Evolutionary conservation across 2,113 vertebrate genomes (phyloP).

Genomic region (Lethenteron camtschaticum): DNA sequence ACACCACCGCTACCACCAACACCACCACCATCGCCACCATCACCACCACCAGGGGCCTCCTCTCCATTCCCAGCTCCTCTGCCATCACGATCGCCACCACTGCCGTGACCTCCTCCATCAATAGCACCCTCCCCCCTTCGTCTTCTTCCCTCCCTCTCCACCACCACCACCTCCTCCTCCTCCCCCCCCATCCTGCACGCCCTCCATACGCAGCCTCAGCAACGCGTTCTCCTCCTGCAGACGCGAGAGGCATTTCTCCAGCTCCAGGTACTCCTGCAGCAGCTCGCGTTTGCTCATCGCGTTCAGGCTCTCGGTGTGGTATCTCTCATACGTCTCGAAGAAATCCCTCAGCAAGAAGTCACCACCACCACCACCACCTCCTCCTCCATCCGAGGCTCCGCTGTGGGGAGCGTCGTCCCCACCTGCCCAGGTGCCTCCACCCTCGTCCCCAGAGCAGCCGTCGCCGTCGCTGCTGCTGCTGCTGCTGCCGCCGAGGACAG

Average conservation of each 20-base stretch:
- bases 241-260: background rate
- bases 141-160: no score
- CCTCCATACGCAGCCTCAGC: background rate
- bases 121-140: no score
- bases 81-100: no score
- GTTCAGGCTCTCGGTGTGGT: constrained; percentile 4
- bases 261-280: constrained; percentile 1
- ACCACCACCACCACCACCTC: background rate
- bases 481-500: constrained; percentile 35
- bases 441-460: background rate
- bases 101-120: no score
- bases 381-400: background rate
- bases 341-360: constrained; percentile 4
- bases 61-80: no score
- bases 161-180: no score
- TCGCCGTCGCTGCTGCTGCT: constrained; percentile 74
- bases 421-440: background rate
- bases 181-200: no score
- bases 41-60: no score
- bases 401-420: background rate
- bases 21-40: no score
- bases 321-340: background rate
- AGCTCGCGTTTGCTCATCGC: constrained; percentile 1
- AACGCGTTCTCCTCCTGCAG: constrained; percentile 5
- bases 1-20: no score